Conservation (phyloP, 37 sponge, comb jelly and placozoan species). For the Beroe forskalii region DNA sequence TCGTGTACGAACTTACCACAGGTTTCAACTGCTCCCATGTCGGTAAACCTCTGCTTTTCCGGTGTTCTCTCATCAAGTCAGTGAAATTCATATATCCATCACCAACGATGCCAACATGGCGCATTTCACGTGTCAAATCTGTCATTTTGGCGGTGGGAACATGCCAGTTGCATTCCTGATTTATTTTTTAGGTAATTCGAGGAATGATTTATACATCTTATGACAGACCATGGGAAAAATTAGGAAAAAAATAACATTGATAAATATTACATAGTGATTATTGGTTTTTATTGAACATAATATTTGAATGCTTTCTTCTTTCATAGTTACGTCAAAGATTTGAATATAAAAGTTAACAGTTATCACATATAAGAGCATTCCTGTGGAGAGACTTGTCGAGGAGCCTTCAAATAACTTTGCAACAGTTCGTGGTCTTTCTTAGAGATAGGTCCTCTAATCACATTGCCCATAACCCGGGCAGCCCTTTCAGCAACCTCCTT, state of each 20-base stretch:
- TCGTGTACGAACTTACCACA: no score
- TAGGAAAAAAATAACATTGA: no score
- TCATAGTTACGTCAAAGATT: no score
- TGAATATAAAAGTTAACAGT: no score
- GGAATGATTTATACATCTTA: no score
- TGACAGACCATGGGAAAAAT: no score
- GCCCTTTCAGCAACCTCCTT: slow-evolving; percentile 50
- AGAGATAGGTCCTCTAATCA: slow-evolving; percentile 19
- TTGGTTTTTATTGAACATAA: no score
- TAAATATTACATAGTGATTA: no score
- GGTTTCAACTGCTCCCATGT: slow-evolving; percentile 25
- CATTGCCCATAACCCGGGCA: slow-evolving; percentile 46
- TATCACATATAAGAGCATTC: background rate
- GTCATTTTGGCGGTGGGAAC: slow-evolving; percentile 51
- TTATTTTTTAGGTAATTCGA: no score
- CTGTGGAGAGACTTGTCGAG: slow-evolving; percentile 36
- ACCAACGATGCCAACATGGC: background rate
- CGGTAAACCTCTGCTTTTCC: background rate
- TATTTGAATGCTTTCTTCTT: no score
- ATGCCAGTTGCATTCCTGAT: slow-evolving; percentile 48
- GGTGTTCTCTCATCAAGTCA: background rate
- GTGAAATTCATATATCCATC: slow-evolving; percentile 62
- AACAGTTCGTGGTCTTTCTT: slow-evolving; percentile 59
- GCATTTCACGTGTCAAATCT: slow-evolving; percentile 39
- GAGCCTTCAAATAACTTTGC: slow-evolving; percentile 32